Base-by-base conservation (phyloP, 2,888 invertebrate species). In the Girardia tigrina region DNA sequence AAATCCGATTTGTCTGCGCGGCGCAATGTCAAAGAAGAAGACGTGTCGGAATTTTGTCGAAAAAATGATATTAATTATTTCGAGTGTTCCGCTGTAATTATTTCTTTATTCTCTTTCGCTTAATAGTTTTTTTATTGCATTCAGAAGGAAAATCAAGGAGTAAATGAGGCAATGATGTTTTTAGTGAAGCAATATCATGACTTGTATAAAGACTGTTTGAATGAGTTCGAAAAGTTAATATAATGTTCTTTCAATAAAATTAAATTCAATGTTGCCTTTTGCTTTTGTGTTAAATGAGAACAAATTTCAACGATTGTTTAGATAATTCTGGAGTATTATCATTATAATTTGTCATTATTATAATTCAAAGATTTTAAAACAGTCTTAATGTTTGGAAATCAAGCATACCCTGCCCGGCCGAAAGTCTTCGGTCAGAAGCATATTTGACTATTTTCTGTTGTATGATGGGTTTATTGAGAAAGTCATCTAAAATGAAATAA, bases 131-230 rank as follows among this genome's bases (percentile, higher is more conserved):
- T n/a, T n/a, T n/a, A n/a, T 36, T 16, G 8, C 36, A 36, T 36
- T 16, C 23, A 56, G 56, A 56, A 56, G n/a, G 56, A 56, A 56
- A 56, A 56, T 23, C 56, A 56, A n/a, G 56, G 56, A n/a, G 56
- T 56, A n/a, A 56, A n/a, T 4, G 56, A 56, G 4, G 56, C 56
- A 6, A n/a, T 56, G 6, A 56, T 56, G n/a, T 23, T 20, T 56
- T n/a, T 56, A n/a, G 56, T 56, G 56, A 56, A 56, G 56, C 56
- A 56, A 56, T 56, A 56, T 56, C 23, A 16, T 56, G 56, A 56
- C n/a, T 56, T 56, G n/a, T 56, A 56, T n/a, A 56, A 56, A 56
- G 56, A 56, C n/a, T 56, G 56, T 56, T 56, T 56, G n/a, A 56
- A 56, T 56, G 56, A 56, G 23, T 56, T 56, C 23, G 56, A 56